Percentiles rank a stretch among this genome's conserved stretches.
Conservation (phyloP, 92 coral and sea anemone species). For the Porites cylindrica region DNA sequence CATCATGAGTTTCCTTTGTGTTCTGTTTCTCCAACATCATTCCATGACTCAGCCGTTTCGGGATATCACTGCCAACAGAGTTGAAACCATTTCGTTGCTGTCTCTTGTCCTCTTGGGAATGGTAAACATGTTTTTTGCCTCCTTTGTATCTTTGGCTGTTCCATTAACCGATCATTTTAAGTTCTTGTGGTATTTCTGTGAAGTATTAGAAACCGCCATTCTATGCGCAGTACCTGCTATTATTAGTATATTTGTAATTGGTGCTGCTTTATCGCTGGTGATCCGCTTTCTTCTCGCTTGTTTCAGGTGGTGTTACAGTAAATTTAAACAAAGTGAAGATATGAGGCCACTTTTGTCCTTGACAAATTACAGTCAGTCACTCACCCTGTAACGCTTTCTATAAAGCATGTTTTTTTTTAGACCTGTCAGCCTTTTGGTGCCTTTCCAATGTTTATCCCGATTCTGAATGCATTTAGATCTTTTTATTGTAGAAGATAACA, state of each 20-base stretch:
- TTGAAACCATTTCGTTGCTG: conserved; percentile 58
- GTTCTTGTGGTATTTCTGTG: neutral
- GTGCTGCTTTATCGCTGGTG: neutral
- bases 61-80: conserved; percentile 24
- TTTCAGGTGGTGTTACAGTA: neutral
- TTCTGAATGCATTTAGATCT: no score
- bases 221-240: conserved; percentile 26
- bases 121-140: conserved; percentile 33
- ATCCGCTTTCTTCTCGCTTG: neutral
- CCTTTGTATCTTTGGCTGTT: conserved; percentile 40
- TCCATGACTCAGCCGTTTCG: conserved; percentile 38
- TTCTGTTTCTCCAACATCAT: conserved; percentile 15
- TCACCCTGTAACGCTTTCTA: no score
- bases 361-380: no score
- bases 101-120: conserved; percentile 41
- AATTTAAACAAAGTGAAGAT: no score
- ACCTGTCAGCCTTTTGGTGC: no score
- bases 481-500: no score
- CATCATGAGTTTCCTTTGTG: conserved; percentile 43
- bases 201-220: conserved; percentile 26
- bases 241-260: neutral
- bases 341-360: no score
- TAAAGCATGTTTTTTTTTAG: no score
- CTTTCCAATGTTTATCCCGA: no score
- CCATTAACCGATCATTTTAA: conserved; percentile 28